Evolutionary conservation across 2,888 invertebrate genomes (phyloP), one percentile per base, ranked within the genome.

Genomic region (Pasiphila rectangulata): DNA sequence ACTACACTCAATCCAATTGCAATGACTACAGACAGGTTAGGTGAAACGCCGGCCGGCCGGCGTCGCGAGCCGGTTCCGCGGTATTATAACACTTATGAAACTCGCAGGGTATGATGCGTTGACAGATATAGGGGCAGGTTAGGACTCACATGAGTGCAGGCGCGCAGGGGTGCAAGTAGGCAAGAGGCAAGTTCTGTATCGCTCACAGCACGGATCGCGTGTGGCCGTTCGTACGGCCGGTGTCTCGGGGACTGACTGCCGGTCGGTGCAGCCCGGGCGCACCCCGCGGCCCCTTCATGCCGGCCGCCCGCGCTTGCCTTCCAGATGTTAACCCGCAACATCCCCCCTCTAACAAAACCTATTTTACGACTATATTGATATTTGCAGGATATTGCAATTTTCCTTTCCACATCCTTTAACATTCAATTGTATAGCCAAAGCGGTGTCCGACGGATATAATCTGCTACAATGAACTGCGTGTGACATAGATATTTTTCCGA

Each of bases 141-240:
- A 17, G 68, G 67, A 87, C 86, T 87, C 86, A 87, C 86, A 85
- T 82, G 79, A 75, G 67, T 76, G 64, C 68, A 65, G 72, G 69
- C 21, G 65, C 70, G 70, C 59, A 64, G 61, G 72, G 72, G 69
- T 69, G 73, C 67, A 61, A 71, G 63, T 32, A 17, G 61, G 80
- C n/a, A n/a, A n/a, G n/a, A n/a, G 71, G 70, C 73, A 72, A 78
- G 76, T 73, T 69, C 32, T 72, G 56, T 70, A 67, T 62, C 74
- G 76, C 75, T 66, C 74, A 76, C 72, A 68, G 74, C 70, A 74
- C 73, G 59, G 61, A 59, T 79, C 79, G 82, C 84, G 83, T 42
- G 69, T 83, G 85, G 86, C 86, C 86, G 87, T 79, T 83, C 87
- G 72, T 84, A 71, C 80, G 85, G 87, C 85, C 87, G 86, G 82